A percentile compares a stretch with the other conserved stretches of the same genome.
These are phyloP conservation scores for Otocyon megalotis DNA, from an alignment of 2,113 vertebrate genomes.

Conservation along the genomic window DNA sequence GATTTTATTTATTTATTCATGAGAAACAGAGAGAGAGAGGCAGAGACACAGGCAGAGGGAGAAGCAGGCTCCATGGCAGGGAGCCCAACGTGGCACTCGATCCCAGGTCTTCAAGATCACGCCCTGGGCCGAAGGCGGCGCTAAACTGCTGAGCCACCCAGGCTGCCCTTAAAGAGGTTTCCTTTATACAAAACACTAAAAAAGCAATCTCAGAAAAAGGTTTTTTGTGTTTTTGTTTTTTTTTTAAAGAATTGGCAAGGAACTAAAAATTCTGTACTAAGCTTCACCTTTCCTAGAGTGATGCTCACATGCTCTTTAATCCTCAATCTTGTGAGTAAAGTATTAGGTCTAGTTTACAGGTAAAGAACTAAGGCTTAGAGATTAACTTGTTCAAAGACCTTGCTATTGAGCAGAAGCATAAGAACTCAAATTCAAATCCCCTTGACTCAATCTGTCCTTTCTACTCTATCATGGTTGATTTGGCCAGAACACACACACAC, in stretches of 20 bases:
- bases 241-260: not conserved
- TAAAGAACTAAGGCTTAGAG: constrained; percentile 29
- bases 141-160: too few species aligned
- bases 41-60: too few species aligned
- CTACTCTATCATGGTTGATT: not conserved
- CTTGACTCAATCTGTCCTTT: not conserved
- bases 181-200: constrained; percentile 38
- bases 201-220: constrained; percentile 36
- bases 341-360: constrained; percentile 32
- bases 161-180: not conserved
- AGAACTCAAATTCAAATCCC: constrained; percentile 31
- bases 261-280: constrained; percentile 45
- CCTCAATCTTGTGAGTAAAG: not conserved
- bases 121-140: too few species aligned
- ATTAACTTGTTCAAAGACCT: constrained; percentile 19
- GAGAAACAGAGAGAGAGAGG: too few species aligned
- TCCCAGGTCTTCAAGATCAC: too few species aligned
- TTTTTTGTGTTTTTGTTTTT: not conserved
- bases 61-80: too few species aligned
- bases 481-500: not conserved
- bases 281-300: constrained; percentile 12
- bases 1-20: too few species aligned
- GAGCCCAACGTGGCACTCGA: too few species aligned
- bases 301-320: not conserved
- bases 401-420: not conserved